Percentiles rank a stretch among this genome's conserved stretches.
Conservation (phyloP, 2,797 vertebrate species). For the Paguma larvata region DNA sequence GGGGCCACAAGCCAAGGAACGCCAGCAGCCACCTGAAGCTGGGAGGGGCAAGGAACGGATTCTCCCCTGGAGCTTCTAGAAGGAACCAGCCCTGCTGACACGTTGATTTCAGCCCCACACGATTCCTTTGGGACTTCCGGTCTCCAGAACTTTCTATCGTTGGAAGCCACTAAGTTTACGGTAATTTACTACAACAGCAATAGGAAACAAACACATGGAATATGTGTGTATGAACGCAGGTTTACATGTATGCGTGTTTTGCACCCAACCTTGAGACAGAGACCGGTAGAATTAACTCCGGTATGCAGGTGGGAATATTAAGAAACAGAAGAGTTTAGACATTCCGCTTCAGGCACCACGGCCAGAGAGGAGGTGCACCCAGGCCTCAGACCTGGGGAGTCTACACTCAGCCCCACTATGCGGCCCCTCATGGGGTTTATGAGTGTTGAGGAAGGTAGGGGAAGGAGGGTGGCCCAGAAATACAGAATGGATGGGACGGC, state of each 20-base stretch:
- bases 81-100: neutral
- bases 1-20: neutral
- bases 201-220: neutral
- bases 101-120: neutral
- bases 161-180: neutral
- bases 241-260: fast-evolving
- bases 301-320: neutral
- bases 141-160: neutral
- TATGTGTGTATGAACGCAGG: neutral
- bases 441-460: neutral
- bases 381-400: neutral
- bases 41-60: fast-evolving
- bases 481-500: neutral
- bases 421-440: no score
- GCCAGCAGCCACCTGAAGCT: neutral
- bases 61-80: neutral
- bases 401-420: fast-evolving
- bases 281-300: neutral
- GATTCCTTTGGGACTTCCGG: neutral
- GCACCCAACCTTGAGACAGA: neutral
- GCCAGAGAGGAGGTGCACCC: neutral
- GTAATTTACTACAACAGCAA: neutral
- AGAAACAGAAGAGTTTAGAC: neutral
- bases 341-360: neutral
- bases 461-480: neutral